Evolutionary conservation across 2,888 invertebrate species (phyloP), one percentile per base, ranked within the genome.

Genomic region (Trichopoda pennipes): DNA sequence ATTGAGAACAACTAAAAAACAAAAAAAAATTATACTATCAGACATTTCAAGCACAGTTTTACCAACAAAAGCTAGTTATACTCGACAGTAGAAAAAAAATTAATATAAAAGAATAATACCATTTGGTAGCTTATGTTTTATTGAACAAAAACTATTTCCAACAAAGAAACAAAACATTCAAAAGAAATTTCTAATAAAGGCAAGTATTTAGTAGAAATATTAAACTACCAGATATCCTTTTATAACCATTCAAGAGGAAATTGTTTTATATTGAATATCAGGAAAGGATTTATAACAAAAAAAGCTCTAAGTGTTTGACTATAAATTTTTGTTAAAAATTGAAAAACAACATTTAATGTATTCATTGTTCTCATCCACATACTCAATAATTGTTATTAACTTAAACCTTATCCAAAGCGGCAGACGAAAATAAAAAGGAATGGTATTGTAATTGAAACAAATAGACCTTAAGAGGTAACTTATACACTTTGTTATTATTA

Each of bases 41-140:
- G 75, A 66, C 66, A 75, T 51, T 58, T 75, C 51, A 19, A 68
- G 23, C 58, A 49, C 35, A 58, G 51, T 74, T 66, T 56, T 23
- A 14, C 28, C 19, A 73, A 55, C 61, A 63, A 63, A 53, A 63
- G 19, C 28, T 38, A 10, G 16, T 32, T 9, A 55, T 35, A 17
- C 16, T 23, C 23, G n/a, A 47, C 16, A 10, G 6, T 19, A 14
- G 17, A 32, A 32, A 63, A 21, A 9, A 47, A 14, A 12, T 38
- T 38, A 10, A 44, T 19, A 63, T 12, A 38, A 47, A 44, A 42
- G 32, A 28, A 32, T n/a, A 49, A 44, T 21, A 44, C 10, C n/a
- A 55, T 32, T 53, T 32, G 16, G 12, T 21, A 44, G 42, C 28
- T 28, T 10, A 16, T 21, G 23, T 14, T 4, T 35, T 42, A 12